Evolutionary conservation across 1,140 invertebrate species (phyloP), one percentile per base, ranked within the genome.

Genomic region (Cyphomyrmex costatus): DNA sequence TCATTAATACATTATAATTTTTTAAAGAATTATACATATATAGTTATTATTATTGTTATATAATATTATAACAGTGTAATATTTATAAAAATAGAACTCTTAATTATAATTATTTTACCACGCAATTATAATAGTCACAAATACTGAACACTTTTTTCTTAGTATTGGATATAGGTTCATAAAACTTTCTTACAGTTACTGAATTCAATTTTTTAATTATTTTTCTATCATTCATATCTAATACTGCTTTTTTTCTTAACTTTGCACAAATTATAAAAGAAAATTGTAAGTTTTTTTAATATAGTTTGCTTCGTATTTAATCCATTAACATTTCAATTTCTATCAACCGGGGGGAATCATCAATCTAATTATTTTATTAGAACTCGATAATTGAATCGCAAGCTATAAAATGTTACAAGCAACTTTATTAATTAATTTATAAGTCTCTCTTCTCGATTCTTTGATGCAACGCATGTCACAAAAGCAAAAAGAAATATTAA

Each of bases 341-440:
- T 12, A 49, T 53, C 33, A 56, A 70, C 66, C 33, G n/a, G n/a
- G n/a, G n/a, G n/a, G 14, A 66, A 51, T 68, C 7, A 66, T 58
- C 24, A 33, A 36, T 3, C 14, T 33, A 46, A 74, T 74, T 60
- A 33, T 60, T 49, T 60, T 46, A 46, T 60, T 49, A 49, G 73
- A 83, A 83, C 36, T 74, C 68, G 19, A 83, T 71, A 66, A 71
- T 60, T 42, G 19, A 63, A 36, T 14, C 24, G 30, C 7, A 2
- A 46, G 27, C 24, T 27, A 27, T 14, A 33, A 82, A 71, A 82
- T 53, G 51, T 60, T 33, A n/a, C 42, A 42, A 42, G 82, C 46
- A 85, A 78, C 76, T 83, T 83, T 73, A 36, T 24, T 60, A 71
- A 85, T 61, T 85, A 77, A 33, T 78, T 85, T 78, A 60, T 58